Percentiles rank a stretch among this genome's conserved stretches.
These are phyloP conservation scores for Muscidifurax raptorellus DNA, from an alignment of 1,140 invertebrate genomes.

Conservation along the genomic window DNA sequence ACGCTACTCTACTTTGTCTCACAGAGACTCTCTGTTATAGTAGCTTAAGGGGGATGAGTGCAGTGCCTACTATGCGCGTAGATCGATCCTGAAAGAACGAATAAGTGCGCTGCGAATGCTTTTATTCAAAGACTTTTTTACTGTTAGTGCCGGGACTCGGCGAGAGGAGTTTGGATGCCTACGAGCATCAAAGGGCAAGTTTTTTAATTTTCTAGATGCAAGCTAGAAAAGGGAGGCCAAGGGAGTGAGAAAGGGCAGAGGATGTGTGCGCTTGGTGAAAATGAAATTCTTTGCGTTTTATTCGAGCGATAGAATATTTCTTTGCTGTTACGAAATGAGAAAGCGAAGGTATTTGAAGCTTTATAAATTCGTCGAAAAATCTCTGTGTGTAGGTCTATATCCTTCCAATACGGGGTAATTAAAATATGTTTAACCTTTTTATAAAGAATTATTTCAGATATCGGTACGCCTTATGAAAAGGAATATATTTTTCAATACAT, in stretches of 20 bases:
- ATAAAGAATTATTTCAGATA: no score
- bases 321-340: not conserved
- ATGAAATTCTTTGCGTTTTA: not conserved
- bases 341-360: not conserved
- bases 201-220: not conserved
- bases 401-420: no score
- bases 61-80: not conserved
- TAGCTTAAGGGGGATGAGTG: not conserved
- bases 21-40: not conserved
- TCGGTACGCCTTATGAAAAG: no score
- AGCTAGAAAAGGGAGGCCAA: not conserved
- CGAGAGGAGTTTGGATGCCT: not conserved
- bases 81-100: conserved; percentile 3
- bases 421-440: no score
- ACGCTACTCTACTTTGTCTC: not conserved
- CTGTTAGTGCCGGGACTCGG: not conserved
- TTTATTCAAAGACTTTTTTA: not conserved
- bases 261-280: not conserved
- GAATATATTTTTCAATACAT: no score
- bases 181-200: not conserved
- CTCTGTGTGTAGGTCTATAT: no score
- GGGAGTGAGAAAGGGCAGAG: not conserved
- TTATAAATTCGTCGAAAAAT: not conserved
- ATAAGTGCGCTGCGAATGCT: not conserved
- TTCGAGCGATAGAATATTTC: not conserved